These are phyloP conservation scores for Tortricodes alternella DNA, from an alignment of 2,888 invertebrate genomes.

Conservation along the genomic window DNA sequence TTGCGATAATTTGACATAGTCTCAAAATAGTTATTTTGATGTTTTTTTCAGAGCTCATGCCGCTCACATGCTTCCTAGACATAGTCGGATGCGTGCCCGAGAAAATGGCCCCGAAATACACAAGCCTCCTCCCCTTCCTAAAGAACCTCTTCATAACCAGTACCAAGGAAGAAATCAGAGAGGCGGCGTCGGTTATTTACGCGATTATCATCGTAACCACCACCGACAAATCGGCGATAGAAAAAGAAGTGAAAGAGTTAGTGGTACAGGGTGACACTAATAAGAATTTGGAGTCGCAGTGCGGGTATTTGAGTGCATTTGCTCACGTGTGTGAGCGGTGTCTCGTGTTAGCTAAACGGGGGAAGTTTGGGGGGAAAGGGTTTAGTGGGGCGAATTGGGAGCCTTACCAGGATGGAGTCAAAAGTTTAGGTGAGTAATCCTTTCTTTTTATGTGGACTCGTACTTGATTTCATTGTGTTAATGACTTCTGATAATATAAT, in stretches of 20 bases:
- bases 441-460: no score
- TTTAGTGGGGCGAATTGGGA: constrained; percentile 79
- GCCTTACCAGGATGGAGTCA: constrained; percentile 82
- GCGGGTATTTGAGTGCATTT: constrained; percentile 89
- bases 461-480: no score
- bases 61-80: constrained; percentile 90
- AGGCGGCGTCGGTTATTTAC: constrained; percentile 88
- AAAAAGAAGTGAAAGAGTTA: constrained; percentile 79
- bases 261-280: constrained; percentile 75
- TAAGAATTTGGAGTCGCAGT: constrained; percentile 88
- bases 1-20: no score
- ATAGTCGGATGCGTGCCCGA: constrained; percentile 91
- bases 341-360: constrained; percentile 74
- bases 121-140: constrained; percentile 85
- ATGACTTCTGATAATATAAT: no score
- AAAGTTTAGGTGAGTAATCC: constrained; percentile 81
- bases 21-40: no score
- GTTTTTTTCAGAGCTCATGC: constrained; percentile 78
- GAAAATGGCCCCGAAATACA: constrained; percentile 84
- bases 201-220: constrained; percentile 87
- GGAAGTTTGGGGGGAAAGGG: constrained; percentile 70
- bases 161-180: constrained; percentile 89
- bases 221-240: constrained; percentile 74
- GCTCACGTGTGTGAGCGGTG: constrained; percentile 88
- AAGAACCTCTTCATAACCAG: constrained; percentile 84